Conservation (phyloP, 2,888 invertebrate genomes). For the Apeira syringaria region DNA sequence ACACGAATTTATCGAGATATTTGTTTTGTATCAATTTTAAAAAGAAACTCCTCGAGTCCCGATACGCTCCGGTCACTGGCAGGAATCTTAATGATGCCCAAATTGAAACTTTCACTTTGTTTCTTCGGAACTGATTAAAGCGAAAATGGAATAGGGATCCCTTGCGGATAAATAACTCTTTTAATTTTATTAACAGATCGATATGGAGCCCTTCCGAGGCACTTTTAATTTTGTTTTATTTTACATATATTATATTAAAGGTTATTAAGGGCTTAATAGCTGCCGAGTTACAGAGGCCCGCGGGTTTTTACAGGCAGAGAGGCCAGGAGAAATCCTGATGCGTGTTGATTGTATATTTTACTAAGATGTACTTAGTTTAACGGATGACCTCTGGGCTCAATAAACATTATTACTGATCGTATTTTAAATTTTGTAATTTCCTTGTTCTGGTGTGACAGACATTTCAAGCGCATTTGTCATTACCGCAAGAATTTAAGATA, state of each 20-base stretch:
- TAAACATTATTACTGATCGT: too few species aligned
- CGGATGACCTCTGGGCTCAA: too few species aligned
- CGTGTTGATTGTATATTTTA: too few species aligned
- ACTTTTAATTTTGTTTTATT: conserved; percentile 44
- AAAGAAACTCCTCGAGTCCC: conserved; percentile 24
- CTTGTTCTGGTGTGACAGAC: too few species aligned
- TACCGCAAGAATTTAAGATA: too few species aligned
- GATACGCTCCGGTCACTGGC: conserved; percentile 35
- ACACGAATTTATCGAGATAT: conserved; percentile 25
- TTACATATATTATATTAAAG: background rate
- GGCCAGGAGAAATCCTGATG: too few species aligned
- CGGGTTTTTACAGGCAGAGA: too few species aligned
- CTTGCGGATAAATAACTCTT: conserved; percentile 23
- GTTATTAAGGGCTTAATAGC: too few species aligned
- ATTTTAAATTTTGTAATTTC: too few species aligned
- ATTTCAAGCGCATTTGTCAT: too few species aligned
- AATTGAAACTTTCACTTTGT: conserved; percentile 67
- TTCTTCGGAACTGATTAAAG: conserved; percentile 61
- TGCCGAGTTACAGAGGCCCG: too few species aligned
- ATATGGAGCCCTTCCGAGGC: conserved; percentile 50
- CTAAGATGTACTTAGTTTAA: too few species aligned
- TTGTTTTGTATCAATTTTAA: conserved; percentile 26
- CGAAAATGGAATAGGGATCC: conserved; percentile 49
- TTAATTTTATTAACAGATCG: conserved; percentile 27
- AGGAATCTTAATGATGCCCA: conserved; percentile 49